phyloP scores from a whole-genome alignment of 2,888 invertebrate species.

The Alloplasta piceator region DNA sequence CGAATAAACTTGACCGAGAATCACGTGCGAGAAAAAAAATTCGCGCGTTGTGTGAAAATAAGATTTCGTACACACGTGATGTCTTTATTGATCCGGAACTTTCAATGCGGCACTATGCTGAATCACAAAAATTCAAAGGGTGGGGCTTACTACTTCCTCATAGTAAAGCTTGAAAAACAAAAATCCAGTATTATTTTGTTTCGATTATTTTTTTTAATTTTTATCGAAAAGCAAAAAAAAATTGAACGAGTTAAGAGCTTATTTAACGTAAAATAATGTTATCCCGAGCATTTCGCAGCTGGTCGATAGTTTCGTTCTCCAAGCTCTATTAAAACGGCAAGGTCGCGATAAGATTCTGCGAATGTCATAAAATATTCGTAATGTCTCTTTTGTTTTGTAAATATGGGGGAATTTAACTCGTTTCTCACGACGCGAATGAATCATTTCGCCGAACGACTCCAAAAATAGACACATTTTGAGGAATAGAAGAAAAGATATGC shows the following conservation, averaged over 20 bases:
- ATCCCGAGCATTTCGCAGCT: conserved; percentile 5
- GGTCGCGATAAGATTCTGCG: conserved; percentile 50
- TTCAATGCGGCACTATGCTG: conserved; percentile 36
- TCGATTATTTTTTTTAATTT: neutral
- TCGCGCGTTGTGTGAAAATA: neutral
- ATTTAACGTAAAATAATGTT: neutral
- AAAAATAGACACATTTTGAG: conserved; percentile 10
- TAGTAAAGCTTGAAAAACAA: neutral
- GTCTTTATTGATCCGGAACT: conserved; percentile 56
- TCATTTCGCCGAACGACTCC: neutral
- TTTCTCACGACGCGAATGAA: conserved; percentile 11
- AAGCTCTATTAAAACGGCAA: conserved; percentile 42
- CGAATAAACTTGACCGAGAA: conserved; percentile 10
- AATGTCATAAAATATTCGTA: conserved; percentile 19
- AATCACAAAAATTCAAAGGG: conserved; percentile 13
- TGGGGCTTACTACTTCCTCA: conserved; percentile 17
- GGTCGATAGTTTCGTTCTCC: conserved; percentile 1
- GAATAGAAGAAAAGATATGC: conserved; percentile 32
- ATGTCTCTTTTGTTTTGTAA: conserved; percentile 25
- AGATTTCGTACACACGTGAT: conserved; percentile 12
- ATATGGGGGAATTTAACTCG: conserved; percentile 21
- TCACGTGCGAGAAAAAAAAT: neutral
- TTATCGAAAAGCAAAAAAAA: neutral
- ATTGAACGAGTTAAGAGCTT: neutral
- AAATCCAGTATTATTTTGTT: neutral